phyloP scores from a whole-genome alignment of 2,888 invertebrate species.

The Caenorhabditis becei region DNA sequence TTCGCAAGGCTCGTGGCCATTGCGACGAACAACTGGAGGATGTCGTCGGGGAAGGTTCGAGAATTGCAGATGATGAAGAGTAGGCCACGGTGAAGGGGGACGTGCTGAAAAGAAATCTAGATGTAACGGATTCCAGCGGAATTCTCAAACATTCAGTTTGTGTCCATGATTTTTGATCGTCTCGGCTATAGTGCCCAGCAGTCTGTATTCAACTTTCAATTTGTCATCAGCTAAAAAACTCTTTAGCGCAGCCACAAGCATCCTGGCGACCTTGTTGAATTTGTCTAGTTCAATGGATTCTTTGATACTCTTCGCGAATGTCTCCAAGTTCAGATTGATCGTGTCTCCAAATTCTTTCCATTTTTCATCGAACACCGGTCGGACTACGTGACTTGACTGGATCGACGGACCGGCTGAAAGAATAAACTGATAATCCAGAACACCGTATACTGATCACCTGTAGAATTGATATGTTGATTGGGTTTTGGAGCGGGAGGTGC shows the following conservation, averaged over 20 bases:
- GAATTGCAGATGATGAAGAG: slow-evolving; percentile 44
- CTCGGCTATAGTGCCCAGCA: slow-evolving; percentile 39
- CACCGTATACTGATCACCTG: too few species aligned
- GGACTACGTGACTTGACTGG: slow-evolving; percentile 32
- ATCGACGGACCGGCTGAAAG: slow-evolving; percentile 30
- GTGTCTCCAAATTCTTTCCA: slow-evolving; percentile 63
- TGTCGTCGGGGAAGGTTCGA: slow-evolving; percentile 24
- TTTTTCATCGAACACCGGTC: slow-evolving; percentile 50
- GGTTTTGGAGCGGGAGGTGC: slow-evolving; percentile 15
- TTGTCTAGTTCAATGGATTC: slow-evolving; percentile 45
- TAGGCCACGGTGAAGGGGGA: slow-evolving; percentile 53
- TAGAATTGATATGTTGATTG: slow-evolving; percentile 1
- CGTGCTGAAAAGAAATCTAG: slow-evolving; percentile 41
- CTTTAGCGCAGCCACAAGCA: slow-evolving; percentile 53
- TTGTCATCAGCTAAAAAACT: slow-evolving; percentile 43
- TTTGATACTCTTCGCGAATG: slow-evolving; percentile 43
- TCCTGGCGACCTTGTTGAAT: slow-evolving; percentile 45
- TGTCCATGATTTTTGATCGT: slow-evolving; percentile 41
- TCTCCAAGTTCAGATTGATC: slow-evolving; percentile 48
- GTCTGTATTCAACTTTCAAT: slow-evolving; percentile 37
- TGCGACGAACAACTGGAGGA: slow-evolving; percentile 35
- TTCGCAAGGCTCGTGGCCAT: slow-evolving; percentile 37
- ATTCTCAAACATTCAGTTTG: slow-evolving; percentile 43
- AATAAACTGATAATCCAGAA: neutral
- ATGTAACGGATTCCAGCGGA: neutral